Base-by-base conservation (phyloP, 2,797 vertebrate species). In the Phrynocephalus guinanensis region DNA sequence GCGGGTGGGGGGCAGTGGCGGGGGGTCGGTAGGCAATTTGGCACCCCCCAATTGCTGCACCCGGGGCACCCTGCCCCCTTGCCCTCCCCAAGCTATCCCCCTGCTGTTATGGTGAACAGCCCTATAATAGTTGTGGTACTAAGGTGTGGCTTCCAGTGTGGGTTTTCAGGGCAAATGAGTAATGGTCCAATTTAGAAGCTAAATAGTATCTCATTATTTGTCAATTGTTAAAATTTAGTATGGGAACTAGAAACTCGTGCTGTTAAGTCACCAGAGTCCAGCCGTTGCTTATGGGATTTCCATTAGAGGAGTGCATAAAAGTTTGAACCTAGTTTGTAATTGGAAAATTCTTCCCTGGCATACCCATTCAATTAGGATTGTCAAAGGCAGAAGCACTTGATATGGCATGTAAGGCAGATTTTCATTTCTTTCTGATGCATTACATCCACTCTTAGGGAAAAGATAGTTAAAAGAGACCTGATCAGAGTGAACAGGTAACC, bases 311-410 rank as follows among this genome's bases (percentile, higher is more conserved):
- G 38, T 50, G 78, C n/a, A 81, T 16, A 68, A 52, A 79, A 73
- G 20, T 56, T 88, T 81, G n/a, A 71, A 10, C 73, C 15, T 28
- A 78, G 24, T 77, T 60, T 68, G 72, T 52, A 68, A 22, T 38
- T 20, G 30, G 44, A 82, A 33, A 26, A 38, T 15, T 11, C 11
- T 18, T 71, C n/a, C 11, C 44, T 56, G 52, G 13, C 52, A 56
- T 56, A 11, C 52, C 52, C 52, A 56, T 20, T 66, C 71, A 44
- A 10, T 56, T 67, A 75, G 44, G 38, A 30, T 5, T 79, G 6
- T 22, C 30, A 70, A 88, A 81, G 30, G 78, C 22, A 80, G 83
- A 80, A 84, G 77, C 83, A 88, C 38, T 50, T 76, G 71, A 75
- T n/a, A 68, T 76, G 68, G 70, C n/a, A 80, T 67, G 50, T 24